phyloP scores from a whole-genome alignment of 2,888 invertebrate species.

The Brachyptera risi region DNA sequence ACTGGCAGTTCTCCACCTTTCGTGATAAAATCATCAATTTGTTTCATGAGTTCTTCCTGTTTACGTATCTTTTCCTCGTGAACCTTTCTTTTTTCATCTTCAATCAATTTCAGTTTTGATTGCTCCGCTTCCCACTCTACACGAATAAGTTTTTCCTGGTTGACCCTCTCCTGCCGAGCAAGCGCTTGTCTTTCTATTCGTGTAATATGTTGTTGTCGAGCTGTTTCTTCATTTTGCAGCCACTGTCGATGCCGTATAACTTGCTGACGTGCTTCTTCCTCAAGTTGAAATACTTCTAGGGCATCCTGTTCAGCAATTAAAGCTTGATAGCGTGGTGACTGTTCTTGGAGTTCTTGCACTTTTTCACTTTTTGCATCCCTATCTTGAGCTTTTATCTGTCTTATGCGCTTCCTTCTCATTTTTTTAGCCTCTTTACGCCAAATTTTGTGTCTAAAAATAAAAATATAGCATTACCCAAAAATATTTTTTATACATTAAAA shows the following conservation, averaged over 20 bases:
- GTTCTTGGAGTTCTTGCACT: slow-evolving; percentile 43
- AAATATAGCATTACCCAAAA: neutral
- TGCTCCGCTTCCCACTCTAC: slow-evolving; percentile 68
- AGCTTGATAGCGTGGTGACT: slow-evolving; percentile 50
- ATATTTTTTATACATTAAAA: too few species aligned
- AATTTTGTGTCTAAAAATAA: slow-evolving; percentile 54
- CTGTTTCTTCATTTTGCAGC: slow-evolving; percentile 53
- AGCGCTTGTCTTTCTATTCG: slow-evolving; percentile 55
- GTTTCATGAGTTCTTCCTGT: slow-evolving; percentile 47
- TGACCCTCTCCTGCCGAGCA: slow-evolving; percentile 54
- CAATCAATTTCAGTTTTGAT: slow-evolving; percentile 51
- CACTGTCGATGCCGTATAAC: slow-evolving; percentile 59
- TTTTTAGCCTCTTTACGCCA: slow-evolving; percentile 74
- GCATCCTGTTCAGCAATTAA: slow-evolving; percentile 53
- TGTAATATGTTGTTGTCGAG: slow-evolving; percentile 60
- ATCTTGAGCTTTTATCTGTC: slow-evolving; percentile 56
- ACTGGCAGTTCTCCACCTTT: slow-evolving; percentile 57
- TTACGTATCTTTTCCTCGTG: slow-evolving; percentile 52
- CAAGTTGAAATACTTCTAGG: slow-evolving; percentile 50
- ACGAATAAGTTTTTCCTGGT: slow-evolving; percentile 53
- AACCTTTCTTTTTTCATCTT: slow-evolving; percentile 53
- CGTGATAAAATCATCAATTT: slow-evolving; percentile 55
- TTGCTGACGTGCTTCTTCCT: slow-evolving; percentile 54
- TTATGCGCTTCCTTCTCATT: slow-evolving; percentile 61
- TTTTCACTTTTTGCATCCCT: slow-evolving; percentile 50